A percentile compares a stretch with the other conserved stretches of the same genome.
These are phyloP conservation scores for Hyphantria cunea DNA, from an alignment of 1,140 invertebrate genomes.

Conservation along the genomic window DNA sequence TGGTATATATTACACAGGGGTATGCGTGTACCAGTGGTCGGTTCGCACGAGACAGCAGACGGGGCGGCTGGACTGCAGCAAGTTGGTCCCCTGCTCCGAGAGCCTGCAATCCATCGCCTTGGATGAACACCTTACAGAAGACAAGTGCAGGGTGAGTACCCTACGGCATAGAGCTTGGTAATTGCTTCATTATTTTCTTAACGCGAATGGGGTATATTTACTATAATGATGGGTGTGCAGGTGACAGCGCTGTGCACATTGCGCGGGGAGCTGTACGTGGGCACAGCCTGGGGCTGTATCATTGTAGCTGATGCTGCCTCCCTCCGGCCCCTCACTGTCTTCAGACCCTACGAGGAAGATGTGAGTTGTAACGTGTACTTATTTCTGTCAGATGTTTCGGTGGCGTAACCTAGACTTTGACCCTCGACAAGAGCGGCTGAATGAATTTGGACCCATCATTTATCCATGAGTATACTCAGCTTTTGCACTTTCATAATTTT, in stretches of 20 bases:
- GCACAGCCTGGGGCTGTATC: slow-evolving; percentile 95
- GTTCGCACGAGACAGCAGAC: slow-evolving; percentile 84
- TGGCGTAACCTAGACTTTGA: too few relatives aligned
- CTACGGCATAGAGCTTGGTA: too few relatives aligned
- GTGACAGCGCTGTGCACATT: slow-evolving; percentile 90
- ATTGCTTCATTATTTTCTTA: too few relatives aligned
- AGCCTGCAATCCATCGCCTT: slow-evolving; percentile 95
- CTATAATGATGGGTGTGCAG: slow-evolving; percentile 63
- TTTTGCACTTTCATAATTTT: too few relatives aligned
- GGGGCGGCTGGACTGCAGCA: slow-evolving; percentile 94
- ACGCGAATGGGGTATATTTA: too few relatives aligned
- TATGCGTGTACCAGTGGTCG: slow-evolving; percentile 92
- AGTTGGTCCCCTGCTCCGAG: slow-evolving; percentile 95
- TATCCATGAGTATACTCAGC: too few relatives aligned
- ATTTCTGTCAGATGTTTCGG: too few relatives aligned
- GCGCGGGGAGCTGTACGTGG: slow-evolving; percentile 90
- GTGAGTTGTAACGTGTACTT: slow-evolving; percentile 62
- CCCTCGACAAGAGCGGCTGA: too few relatives aligned
- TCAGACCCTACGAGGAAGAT: slow-evolving; percentile 94
- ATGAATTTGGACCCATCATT: too few relatives aligned
- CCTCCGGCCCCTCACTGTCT: slow-evolving; percentile 93
- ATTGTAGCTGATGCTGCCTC: slow-evolving; percentile 92
- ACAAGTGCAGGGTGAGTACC: slow-evolving; percentile 88
- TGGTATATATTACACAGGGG: slow-evolving; percentile 38
- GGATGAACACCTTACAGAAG: slow-evolving; percentile 92